phyloP scores from a whole-genome alignment of 2,888 invertebrate species.

The Ophonus ardosiacus region DNA sequence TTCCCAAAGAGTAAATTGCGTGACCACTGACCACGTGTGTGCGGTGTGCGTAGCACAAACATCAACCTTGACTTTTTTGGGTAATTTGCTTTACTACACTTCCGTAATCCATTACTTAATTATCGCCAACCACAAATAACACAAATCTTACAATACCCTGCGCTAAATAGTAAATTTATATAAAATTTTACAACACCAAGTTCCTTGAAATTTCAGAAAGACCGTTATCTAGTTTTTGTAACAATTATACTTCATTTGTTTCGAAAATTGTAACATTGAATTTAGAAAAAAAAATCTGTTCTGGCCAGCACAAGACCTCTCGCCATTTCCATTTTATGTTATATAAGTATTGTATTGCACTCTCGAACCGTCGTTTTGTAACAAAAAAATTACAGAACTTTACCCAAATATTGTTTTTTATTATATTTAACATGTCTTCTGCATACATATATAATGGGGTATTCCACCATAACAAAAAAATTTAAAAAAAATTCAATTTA shows the following conservation, averaged over 20 bases:
- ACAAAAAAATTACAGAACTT: no score
- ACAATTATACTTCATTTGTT: not conserved
- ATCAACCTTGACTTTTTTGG: slow-evolving; percentile 24
- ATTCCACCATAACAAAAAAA: no score
- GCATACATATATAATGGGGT: no score
- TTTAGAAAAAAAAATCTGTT: no score
- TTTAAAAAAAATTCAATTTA: no score
- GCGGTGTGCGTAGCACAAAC: not conserved
- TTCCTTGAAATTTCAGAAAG: not conserved
- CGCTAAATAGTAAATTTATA: not conserved
- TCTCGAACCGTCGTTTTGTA: no score
- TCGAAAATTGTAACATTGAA: not conserved
- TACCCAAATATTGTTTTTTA: no score
- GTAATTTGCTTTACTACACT: slow-evolving; percentile 17
- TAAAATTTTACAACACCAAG: not conserved
- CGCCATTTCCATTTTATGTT: no score
- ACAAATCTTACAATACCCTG: slow-evolving; percentile 1
- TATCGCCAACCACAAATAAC: not conserved
- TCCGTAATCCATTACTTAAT: slow-evolving; percentile 18
- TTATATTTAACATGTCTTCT: no score
- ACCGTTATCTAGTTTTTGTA: slow-evolving; percentile 6
- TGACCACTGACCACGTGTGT: slow-evolving; percentile 3
- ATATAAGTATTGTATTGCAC: no score
- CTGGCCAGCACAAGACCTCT: no score
- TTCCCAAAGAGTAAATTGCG: slow-evolving; percentile 25